A percentile compares a stretch with the other conserved stretches of the same genome.
phyloP scores from a whole-genome alignment of 2,888 invertebrate genomes.

The Gastracanthus pulcherrimus region DNA sequence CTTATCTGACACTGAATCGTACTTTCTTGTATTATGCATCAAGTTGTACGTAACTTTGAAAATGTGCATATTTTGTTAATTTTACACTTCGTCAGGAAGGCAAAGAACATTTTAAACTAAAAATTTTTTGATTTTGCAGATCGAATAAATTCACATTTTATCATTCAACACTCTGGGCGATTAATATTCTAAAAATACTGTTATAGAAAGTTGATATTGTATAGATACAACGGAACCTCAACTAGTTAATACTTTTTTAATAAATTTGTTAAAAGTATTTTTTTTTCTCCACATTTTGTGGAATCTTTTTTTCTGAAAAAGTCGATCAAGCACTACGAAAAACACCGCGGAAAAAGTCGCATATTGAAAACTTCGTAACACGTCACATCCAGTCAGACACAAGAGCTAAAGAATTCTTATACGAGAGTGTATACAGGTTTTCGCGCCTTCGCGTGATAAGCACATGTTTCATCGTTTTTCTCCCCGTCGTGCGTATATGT shows the following conservation, averaged over 20 bases:
- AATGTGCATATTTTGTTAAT: too few species aligned
- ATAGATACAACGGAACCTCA: slow-evolving; percentile 21
- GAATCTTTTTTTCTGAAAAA: slow-evolving; percentile 3
- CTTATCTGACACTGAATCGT: too few species aligned
- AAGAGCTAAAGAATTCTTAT: slow-evolving; percentile 17
- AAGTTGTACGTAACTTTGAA: too few species aligned
- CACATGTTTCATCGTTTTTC: not conserved
- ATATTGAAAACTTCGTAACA: slow-evolving; percentile 27
- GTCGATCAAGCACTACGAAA: slow-evolving; percentile 16
- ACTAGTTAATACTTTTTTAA: not conserved
- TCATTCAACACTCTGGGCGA: slow-evolving; percentile 6
- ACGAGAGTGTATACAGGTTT: slow-evolving; percentile 9
- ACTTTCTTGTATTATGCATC: too few species aligned
- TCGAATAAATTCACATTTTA: slow-evolving; percentile 35
- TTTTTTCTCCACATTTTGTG: not conserved
- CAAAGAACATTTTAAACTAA: too few species aligned
- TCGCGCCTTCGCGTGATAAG: not conserved
- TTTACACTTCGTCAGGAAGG: too few species aligned
- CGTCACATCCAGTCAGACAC: slow-evolving; percentile 44
- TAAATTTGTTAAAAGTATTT: not conserved
- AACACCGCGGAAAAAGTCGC: slow-evolving; percentile 30
- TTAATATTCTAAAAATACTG: slow-evolving; percentile 26
- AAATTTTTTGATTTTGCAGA: too few species aligned
- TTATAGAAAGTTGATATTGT: slow-evolving; percentile 23
- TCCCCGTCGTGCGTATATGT: not conserved